A percentile compares a stretch with the other conserved stretches of the same genome.
These are phyloP conservation scores for Eristalis tenax DNA, from an alignment of 2,888 invertebrate genomes.

Conservation along the genomic window DNA sequence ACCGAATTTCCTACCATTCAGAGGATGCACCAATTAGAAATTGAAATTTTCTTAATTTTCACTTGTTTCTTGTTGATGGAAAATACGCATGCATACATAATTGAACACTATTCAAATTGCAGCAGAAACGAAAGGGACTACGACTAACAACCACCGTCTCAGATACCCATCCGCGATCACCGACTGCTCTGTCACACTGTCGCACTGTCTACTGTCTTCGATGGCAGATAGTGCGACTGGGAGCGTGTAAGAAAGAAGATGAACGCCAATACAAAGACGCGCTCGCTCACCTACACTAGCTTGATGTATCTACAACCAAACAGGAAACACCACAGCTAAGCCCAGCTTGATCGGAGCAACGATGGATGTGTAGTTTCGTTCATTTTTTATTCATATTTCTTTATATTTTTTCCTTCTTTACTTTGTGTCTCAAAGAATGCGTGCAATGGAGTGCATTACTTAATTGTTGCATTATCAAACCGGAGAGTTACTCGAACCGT, in stretches of 20 bases:
- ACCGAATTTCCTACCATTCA: neutral
- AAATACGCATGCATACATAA: neutral
- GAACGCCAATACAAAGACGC: conserved; percentile 42
- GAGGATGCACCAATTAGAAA: conserved; percentile 12
- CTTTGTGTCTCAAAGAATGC: conserved; percentile 48
- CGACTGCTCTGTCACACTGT: conserved; percentile 57
- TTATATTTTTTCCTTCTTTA: neutral
- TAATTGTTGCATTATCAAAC: conserved; percentile 67
- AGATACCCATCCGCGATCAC: conserved; percentile 57
- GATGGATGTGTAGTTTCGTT: conserved; percentile 45
- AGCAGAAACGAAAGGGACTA: neutral
- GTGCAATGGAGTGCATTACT: conserved; percentile 63
- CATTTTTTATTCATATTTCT: neutral
- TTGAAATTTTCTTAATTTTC: conserved; percentile 3
- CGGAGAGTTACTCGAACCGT: conserved; percentile 6
- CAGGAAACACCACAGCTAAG: conserved; percentile 64
- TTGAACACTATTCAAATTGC: neutral
- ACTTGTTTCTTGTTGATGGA: conserved; percentile 1
- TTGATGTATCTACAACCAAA: conserved; percentile 51
- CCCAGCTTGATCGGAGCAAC: conserved; percentile 59
- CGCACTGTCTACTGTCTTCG: conserved; percentile 38
- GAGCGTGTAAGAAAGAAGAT: conserved; percentile 39
- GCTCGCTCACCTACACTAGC: conserved; percentile 52
- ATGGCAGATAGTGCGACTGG: conserved; percentile 22
- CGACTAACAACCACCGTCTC: conserved; percentile 4